Evolutionary conservation across 2,113 vertebrate species (phyloP), one percentile per base, ranked within the genome.

Genomic region (Zeus faber): DNA sequence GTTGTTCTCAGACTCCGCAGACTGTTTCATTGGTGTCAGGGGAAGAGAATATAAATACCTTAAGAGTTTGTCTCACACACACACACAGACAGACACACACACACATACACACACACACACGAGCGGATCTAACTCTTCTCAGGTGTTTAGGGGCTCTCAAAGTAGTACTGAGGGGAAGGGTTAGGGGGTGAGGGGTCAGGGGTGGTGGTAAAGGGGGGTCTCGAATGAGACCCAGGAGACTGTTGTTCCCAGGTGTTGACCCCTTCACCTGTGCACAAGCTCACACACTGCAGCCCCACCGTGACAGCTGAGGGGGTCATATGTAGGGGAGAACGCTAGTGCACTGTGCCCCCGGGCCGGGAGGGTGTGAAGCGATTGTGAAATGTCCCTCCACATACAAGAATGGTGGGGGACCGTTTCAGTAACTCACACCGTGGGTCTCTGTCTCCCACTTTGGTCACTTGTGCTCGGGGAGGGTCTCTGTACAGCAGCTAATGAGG

Each of bases 401-500:
- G 13, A 46, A 60, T 13, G 17, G 61, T 64, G n/a, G n/a, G n/a
- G n/a, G 72, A 77, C 58, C 31, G 10, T 26, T 68, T 49, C 59
- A 71, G 70, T 67, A 74, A 94, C 97, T 96, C 88, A 99, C 96
- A 99, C 94, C 58, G 92, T 97, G 62, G 97, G 96, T 72, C 95
- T 94, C 79, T 90, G 89, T 78, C 91, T 84, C 54, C 95, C 72
- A 57, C 85, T 86, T 85, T 96, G 96, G 48, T 99, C 97, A 27
- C 82, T 16, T 45, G 88, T 67, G 65, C 86, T 89, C 16, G 89
- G 84, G 54, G 85, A 51, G 24, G 94, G 88, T 70, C 95, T 95
- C 55, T 92, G 91, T 58, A 88, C 82, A 0, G 85, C 72, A 57
- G 89, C 86, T 39, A 90, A 74, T 53, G 91, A 79, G 5, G 88